Percentiles rank a stretch among this genome's conserved stretches.
Conservation (phyloP, 64 coral and sea anemone genomes). For the Astreopora myriophthalma region DNA sequence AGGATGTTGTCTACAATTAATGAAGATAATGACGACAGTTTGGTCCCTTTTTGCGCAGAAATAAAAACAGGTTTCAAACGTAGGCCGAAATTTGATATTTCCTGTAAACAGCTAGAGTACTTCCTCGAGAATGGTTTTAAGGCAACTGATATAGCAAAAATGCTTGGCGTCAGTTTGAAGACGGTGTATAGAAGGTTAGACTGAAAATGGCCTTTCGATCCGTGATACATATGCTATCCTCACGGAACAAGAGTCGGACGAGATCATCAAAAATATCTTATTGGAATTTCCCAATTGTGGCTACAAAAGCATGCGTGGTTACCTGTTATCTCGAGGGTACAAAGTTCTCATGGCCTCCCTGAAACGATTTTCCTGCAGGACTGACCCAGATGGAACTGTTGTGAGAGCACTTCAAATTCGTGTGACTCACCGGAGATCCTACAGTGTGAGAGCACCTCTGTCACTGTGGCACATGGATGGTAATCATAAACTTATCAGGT, state of each 20-base stretch:
- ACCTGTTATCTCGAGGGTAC: conserved; percentile 65
- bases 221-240: conserved; percentile 52
- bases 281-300: conserved; percentile 65
- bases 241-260: conserved; percentile 43
- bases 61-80: too few species aligned
- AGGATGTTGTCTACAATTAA: too few species aligned
- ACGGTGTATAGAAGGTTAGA: conserved; percentile 63
- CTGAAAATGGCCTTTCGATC: conserved; percentile 46
- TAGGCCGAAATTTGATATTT: too few species aligned
- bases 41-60: too few species aligned
- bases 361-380: conserved; percentile 52
- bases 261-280: conserved; percentile 39
- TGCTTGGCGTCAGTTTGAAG: conserved; percentile 40
- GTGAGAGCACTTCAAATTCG: conserved; percentile 63
- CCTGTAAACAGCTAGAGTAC: too few species aligned
- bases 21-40: too few species aligned
- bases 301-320: conserved; percentile 62
- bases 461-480: conserved; percentile 51
- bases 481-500: conserved; percentile 69
- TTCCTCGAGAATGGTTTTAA: too few species aligned
- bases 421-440: conserved; percentile 61
- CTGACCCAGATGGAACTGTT: conserved; percentile 71
- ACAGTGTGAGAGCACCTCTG: conserved; percentile 72
- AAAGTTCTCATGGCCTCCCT: conserved; percentile 59
- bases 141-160: too few species aligned